Evolutionary conservation across 1,140 invertebrate genomes (phyloP), one percentile per base, ranked within the genome.

Genomic region (Mercenaria mercenaria): DNA sequence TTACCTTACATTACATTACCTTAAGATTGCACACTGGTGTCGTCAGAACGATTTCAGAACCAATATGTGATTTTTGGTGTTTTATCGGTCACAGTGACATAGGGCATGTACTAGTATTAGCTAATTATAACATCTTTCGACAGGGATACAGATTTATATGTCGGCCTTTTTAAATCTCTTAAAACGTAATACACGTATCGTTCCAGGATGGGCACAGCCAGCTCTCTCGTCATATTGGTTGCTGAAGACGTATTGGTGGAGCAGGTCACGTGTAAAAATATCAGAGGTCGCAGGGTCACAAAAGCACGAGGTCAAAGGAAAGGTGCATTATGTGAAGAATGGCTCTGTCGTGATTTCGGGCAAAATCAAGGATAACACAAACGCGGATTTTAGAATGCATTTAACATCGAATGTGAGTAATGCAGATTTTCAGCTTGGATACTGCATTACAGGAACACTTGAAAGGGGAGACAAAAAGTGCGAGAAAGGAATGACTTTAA

Each of bases 191-290:
- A n/a, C n/a, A n/a, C n/a, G n/a, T n/a, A n/a, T n/a, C n/a, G n/a
- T n/a, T 77, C 18, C 61, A 88, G 86, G 92, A 39, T 98, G 98
- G 98, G 98, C 98, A 56, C 97, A 97, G 85, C 98, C 97, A 91
- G 98, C 98, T 32, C 97, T 98, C 41, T 98, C 97, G 89, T 98
- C 97, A 39, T 98, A 98, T 95, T 98, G 98, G 98, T 97, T 98
- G n/a, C 96, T 98, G 90, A 98, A 98, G 94, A 97, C 97, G 67
- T 97, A 97, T 92, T 98, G 98, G 98, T 98, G 98, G 98, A 97
- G 97, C 88, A 96, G 97, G 64, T 97, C 97, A 91, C 96, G 97
- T 20, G 98, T 98, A 96, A 98, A 98, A 96, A 97, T 98, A 85
- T 97, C 98, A 34, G 98, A 98, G 69, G 92, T 94, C 20, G 91